These are phyloP conservation scores for Pseudorectes ferrugineus DNA, from an alignment of 2,113 vertebrate genomes.

Conservation along the genomic window DNA sequence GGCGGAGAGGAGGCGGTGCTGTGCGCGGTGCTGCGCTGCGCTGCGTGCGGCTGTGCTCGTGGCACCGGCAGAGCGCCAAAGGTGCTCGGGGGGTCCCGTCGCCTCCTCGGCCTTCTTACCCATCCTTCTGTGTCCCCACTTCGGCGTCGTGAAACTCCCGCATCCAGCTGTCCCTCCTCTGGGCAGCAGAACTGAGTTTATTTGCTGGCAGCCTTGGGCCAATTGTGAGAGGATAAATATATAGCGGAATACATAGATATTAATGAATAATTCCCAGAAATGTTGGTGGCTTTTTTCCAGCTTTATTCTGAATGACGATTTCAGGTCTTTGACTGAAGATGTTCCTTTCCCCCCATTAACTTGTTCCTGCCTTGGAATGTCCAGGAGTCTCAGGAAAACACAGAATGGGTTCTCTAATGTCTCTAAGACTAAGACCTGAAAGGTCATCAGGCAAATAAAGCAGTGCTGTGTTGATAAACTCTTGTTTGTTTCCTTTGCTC, in stretches of 20 bases:
- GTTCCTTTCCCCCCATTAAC: neutral
- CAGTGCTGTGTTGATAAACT: neutral
- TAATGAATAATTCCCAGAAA: neutral
- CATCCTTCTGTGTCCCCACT: rapidly evolving
- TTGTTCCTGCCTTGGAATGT: neutral
- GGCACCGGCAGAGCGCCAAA: no score
- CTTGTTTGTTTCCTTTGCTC: neutral
- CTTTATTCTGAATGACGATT: neutral
- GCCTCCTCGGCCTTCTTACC: rapidly evolving
- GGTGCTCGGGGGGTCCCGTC: rapidly evolving
- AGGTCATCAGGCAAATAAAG: neutral
- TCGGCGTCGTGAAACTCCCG: no score
- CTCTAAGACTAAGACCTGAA: neutral
- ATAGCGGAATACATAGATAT: neutral
- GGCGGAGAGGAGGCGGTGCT: no score
- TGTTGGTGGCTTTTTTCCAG: neutral
- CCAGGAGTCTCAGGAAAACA: neutral
- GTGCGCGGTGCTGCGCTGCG: no score
- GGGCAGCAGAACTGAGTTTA: neutral
- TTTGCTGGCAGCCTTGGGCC: neutral
- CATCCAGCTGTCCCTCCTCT: neutral
- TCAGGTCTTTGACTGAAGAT: neutral
- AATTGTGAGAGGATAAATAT: neutral
- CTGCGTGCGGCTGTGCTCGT: no score
- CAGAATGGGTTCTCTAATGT: neutral